phyloP scores from a whole-genome alignment of 2,888 invertebrate genomes.

The Drosophila neotestacea region DNA sequence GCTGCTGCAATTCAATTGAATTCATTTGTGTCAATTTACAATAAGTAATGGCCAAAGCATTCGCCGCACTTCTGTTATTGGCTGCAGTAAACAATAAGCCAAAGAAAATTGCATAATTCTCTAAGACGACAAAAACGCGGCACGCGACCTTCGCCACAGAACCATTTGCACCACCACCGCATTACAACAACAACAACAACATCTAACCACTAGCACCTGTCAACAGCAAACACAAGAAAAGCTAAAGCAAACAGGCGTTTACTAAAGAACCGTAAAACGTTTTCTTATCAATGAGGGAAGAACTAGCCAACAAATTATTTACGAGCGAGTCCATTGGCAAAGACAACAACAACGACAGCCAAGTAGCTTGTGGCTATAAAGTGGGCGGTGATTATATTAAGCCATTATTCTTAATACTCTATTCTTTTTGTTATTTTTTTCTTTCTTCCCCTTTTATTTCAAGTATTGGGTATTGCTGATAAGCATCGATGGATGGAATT shows the following conservation, averaged over 20 bases:
- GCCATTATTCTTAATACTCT: conserved; percentile 11
- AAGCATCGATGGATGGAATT: conserved; percentile 28
- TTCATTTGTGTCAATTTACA: conserved; percentile 77
- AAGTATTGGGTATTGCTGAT: conserved; percentile 25
- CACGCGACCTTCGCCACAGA: conserved; percentile 64
- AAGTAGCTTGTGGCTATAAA: conserved; percentile 27
- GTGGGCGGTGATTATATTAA: conserved; percentile 40
- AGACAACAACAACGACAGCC: not conserved
- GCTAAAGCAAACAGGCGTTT: conserved; percentile 30
- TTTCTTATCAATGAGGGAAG: conserved; percentile 56
- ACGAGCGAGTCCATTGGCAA: conserved; percentile 35
- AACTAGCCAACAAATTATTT: conserved; percentile 55
- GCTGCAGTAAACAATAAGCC: conserved; percentile 38
- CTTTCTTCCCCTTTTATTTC: not conserved
- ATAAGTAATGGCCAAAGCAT: conserved; percentile 59
- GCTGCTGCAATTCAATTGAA: conserved; percentile 72
- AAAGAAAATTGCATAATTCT: conserved; percentile 70
- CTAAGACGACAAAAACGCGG: conserved; percentile 38
- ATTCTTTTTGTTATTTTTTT: not conserved
- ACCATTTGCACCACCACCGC: conserved; percentile 1
- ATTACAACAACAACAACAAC: not conserved
- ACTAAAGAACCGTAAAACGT: conserved; percentile 40
- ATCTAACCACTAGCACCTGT: conserved; percentile 31
- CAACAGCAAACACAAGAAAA: conserved; percentile 24
- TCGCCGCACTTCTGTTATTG: not conserved